Evolutionary conservation across 2,797 vertebrate species (phyloP).

Genomic region (Sus cebifrons): DNA sequence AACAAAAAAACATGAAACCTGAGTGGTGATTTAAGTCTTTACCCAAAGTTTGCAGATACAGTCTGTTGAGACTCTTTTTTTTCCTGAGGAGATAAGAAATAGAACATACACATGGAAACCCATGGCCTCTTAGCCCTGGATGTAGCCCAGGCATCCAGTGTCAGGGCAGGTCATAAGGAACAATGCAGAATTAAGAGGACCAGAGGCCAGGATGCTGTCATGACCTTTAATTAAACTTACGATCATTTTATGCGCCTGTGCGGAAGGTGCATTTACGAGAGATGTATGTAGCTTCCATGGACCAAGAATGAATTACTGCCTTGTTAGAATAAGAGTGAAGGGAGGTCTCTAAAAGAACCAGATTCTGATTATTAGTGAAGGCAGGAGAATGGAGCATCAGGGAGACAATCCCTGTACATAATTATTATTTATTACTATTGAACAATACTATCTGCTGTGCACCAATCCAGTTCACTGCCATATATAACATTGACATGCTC

Average conservation of each 20-base stretch:
- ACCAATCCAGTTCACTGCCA: constrained; percentile 69
- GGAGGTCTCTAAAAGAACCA: constrained; percentile 73
- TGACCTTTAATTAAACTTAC: constrained; percentile 87
- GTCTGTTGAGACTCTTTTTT: not conserved
- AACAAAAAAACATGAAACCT: not conserved
- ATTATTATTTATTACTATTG: constrained; percentile 88
- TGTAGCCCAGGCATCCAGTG: not conserved
- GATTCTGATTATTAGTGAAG: constrained; percentile 84
- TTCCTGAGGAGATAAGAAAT: not conserved
- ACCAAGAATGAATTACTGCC: constrained; percentile 80
- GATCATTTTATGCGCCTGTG: constrained; percentile 72
- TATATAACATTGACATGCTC: constrained; percentile 85
- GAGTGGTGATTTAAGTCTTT: constrained; percentile 4
- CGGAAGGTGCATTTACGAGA: constrained; percentile 80
- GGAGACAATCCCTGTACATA: constrained; percentile 85
- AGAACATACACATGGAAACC: not conserved
- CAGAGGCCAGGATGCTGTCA: constrained; percentile 70
- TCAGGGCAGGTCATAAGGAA: constrained; percentile 60
- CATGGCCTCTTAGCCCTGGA: not conserved
- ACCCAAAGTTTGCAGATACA: not conserved
- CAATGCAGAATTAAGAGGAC: constrained; percentile 70
- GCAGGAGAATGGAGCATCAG: constrained; percentile 72
- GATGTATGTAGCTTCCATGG: constrained; percentile 73
- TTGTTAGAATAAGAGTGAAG: constrained; percentile 82
- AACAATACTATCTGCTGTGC: constrained; percentile 83